A percentile compares a stretch with the other conserved stretches of the same genome.
These are phyloP conservation scores for Sminthurinus aureus DNA, from an alignment of 2,888 invertebrate genomes.

Conservation along the genomic window DNA sequence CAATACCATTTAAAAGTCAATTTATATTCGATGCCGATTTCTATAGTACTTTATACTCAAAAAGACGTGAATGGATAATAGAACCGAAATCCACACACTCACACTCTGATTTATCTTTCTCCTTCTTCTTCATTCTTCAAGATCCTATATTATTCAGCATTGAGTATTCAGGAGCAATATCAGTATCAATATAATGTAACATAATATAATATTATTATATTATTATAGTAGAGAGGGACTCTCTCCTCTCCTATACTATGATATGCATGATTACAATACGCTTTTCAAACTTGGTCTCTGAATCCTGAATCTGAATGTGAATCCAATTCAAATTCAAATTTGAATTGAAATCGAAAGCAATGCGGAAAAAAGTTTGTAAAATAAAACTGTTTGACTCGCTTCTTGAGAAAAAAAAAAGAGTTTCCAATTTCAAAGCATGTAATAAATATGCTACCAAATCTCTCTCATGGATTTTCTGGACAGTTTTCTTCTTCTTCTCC, in stretches of 20 bases:
- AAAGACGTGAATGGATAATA: not conserved
- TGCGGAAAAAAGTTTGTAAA: not conserved
- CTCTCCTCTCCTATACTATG: too few species aligned
- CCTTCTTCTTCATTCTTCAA: not conserved
- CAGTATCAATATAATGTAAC: too few species aligned
- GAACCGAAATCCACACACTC: not conserved
- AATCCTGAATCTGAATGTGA: not conserved
- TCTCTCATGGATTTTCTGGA: not conserved
- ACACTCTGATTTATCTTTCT: not conserved
- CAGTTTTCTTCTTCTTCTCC: not conserved
- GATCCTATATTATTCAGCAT: not conserved
- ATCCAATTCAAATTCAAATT: not conserved
- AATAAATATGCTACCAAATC: not conserved
- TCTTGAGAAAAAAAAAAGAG: not conserved
- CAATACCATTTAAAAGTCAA: not conserved
- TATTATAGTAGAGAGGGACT: too few species aligned
- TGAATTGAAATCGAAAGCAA: constrained; percentile 6
- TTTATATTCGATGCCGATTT: constrained; percentile 9
- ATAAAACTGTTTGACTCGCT: constrained; percentile 13
- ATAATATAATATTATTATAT: too few species aligned
- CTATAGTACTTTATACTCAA: not conserved
- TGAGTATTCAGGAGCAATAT: not conserved
- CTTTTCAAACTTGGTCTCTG: not conserved
- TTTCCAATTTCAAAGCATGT: not conserved
- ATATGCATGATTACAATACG: not conserved